Conservation (phyloP, 2,888 invertebrate genomes). For the Xanthorhoe designata region DNA sequence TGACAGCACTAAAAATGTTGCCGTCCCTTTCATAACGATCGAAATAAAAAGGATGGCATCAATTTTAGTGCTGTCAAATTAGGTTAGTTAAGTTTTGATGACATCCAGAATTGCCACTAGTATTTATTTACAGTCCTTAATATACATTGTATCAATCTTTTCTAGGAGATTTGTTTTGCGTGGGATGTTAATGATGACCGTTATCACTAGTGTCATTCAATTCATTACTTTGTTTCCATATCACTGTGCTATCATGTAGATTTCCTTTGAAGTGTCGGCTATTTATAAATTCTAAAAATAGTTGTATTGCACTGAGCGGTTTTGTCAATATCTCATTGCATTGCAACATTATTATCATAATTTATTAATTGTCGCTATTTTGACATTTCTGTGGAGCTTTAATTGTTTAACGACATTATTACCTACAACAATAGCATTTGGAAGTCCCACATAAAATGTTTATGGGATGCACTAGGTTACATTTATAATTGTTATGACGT, state of each 20-base stretch:
- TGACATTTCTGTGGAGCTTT: neutral
- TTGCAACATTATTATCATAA: slow-evolving; percentile 2
- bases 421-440: neutral
- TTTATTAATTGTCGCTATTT: slow-evolving; percentile 11
- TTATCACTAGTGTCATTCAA: slow-evolving; percentile 53
- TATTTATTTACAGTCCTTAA: too few species aligned
- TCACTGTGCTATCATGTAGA: slow-evolving; percentile 47
- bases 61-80: too few species aligned
- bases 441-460: neutral
- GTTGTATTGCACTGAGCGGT: slow-evolving; percentile 8
- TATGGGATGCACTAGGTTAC: slow-evolving; percentile 1
- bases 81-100: too few species aligned
- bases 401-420: neutral
- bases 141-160: slow-evolving; percentile 25
- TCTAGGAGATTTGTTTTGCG: slow-evolving; percentile 23
- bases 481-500: neutral
- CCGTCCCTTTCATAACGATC: too few species aligned
- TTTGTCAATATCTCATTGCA: slow-evolving; percentile 6
- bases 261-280: slow-evolving; percentile 40
- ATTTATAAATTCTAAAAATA: slow-evolving; percentile 21
- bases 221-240: slow-evolving; percentile 56
- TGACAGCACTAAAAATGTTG: too few species aligned
- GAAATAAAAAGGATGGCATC: too few species aligned
- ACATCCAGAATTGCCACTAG: too few species aligned
- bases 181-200: slow-evolving; percentile 49